Percentiles rank a stretch among this genome's conserved stretches.
Conservation (phyloP, 2,888 invertebrate genomes). For the Onthophagus sagittarius region DNA sequence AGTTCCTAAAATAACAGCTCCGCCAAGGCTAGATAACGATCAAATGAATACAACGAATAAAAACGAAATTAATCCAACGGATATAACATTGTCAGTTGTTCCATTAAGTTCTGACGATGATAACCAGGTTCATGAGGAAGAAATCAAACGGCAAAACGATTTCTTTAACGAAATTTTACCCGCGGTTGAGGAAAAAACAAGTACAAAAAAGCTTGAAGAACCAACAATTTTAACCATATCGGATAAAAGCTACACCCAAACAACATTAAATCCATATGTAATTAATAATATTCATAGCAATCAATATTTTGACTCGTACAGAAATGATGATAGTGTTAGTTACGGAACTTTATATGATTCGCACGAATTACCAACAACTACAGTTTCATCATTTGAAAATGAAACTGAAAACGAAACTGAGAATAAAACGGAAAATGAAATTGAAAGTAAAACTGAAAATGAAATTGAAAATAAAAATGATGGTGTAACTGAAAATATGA, state of each 20-base stretch:
- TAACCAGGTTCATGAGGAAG: not conserved
- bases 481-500: not conserved
- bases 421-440: not conserved
- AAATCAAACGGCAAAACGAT: slow-evolving; percentile 8
- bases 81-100: slow-evolving; percentile 32
- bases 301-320: slow-evolving; percentile 31
- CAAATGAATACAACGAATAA: slow-evolving; percentile 53
- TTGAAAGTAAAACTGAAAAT: not conserved
- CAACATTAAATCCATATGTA: slow-evolving; percentile 37
- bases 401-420: not conserved
- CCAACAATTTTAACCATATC: slow-evolving; percentile 8
- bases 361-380: not conserved
- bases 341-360: not conserved
- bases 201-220: slow-evolving; percentile 13
- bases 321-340: not conserved
- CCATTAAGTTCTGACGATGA: slow-evolving; percentile 27
- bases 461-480: not conserved
- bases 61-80: slow-evolving; percentile 43
- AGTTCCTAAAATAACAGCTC: slow-evolving; percentile 36
- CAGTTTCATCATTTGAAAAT: not conserved
- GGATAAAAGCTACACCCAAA: slow-evolving; percentile 13
- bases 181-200: slow-evolving; percentile 1
- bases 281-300: slow-evolving; percentile 43
- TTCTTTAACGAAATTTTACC: slow-evolving; percentile 20
- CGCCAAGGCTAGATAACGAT: slow-evolving; percentile 52